These are phyloP conservation scores for Procavia capensis DNA, from an alignment of 2,113 vertebrate genomes.

Conservation along the genomic window DNA sequence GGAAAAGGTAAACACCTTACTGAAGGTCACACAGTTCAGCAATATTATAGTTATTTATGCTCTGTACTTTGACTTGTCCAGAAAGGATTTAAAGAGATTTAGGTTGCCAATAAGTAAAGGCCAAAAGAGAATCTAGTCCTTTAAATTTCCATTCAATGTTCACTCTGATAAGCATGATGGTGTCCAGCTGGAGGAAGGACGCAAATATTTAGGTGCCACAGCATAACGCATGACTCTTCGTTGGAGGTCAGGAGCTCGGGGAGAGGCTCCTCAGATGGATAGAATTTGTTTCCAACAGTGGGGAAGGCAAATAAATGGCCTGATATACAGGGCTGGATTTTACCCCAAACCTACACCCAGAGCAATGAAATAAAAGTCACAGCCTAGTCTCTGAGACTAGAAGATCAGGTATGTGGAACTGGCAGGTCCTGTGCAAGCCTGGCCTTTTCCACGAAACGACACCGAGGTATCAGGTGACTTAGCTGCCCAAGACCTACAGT, in stretches of 20 bases:
- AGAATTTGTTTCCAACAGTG: neutral
- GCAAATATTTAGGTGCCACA: neutral
- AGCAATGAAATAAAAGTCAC: neutral
- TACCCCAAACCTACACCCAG: neutral
- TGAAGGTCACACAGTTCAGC: slow-evolving; percentile 72
- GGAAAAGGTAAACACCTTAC: slow-evolving; percentile 50
- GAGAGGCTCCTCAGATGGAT: neutral
- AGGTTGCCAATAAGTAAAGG: slow-evolving; percentile 60
- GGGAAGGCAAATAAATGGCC: neutral
- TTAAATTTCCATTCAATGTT: slow-evolving; percentile 31
- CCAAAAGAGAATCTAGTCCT: slow-evolving; percentile 32
- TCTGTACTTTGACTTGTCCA: slow-evolving; percentile 53
- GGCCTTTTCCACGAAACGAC: neutral
- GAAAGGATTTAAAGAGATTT: slow-evolving; percentile 72
- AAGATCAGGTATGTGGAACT: neutral
- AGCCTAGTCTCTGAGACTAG: neutral
- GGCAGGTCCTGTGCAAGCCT: neutral
- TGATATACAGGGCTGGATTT: accelerated
- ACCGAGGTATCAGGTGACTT: neutral
- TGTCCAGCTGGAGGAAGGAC: neutral
- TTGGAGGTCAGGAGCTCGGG: neutral
- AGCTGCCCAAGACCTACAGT: neutral
- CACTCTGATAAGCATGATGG: slow-evolving; percentile 38
- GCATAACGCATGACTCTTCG: neutral
- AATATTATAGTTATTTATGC: slow-evolving; percentile 16